phyloP scores from a whole-genome alignment of 2,888 invertebrate genomes.

The Helobdella robusta region DNA sequence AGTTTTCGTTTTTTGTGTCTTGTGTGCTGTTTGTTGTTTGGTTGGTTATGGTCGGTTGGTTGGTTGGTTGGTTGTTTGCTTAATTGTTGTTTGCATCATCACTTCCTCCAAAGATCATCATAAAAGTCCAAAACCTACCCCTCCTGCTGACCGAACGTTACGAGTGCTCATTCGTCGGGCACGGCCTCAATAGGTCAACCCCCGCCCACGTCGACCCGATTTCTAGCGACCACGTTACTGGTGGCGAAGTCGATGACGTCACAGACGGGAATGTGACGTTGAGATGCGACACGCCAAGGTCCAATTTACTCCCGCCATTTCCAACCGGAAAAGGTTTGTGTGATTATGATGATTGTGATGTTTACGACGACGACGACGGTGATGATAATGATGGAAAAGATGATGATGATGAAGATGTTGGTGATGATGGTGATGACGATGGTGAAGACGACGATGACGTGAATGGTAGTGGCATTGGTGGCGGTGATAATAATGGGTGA shows the following conservation, averaged over 20 bases:
- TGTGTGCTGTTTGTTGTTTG: not conserved
- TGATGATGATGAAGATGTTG: not conserved
- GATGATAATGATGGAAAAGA: not conserved
- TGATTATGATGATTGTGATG: slow-evolving; percentile 8
- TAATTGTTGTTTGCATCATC: too few species aligned
- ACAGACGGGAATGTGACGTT: slow-evolving; percentile 46
- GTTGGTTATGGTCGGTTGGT: not conserved
- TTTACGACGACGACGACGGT: not conserved
- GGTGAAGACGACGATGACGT: not conserved
- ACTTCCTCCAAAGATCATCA: slow-evolving; percentile 60
- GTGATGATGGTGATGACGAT: not conserved
- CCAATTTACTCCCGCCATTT: slow-evolving; percentile 82
- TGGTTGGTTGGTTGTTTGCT: not conserved
- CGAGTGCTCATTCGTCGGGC: slow-evolving; percentile 82
- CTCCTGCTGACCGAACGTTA: slow-evolving; percentile 64
- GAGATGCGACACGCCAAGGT: slow-evolving; percentile 87
- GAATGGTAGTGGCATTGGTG: too few species aligned
- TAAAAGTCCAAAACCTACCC: slow-evolving; percentile 89
- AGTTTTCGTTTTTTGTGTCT: not conserved
- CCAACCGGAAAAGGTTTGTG: slow-evolving; percentile 59
- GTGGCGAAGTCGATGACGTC: slow-evolving; percentile 13
- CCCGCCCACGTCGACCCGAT: slow-evolving; percentile 23
- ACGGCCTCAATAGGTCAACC: slow-evolving; percentile 44
- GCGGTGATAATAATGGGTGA: not conserved
- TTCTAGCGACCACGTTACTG: slow-evolving; percentile 11